phyloP scores from a whole-genome alignment of 1,140 invertebrate genomes.

The Neodiprion pinetum region DNA sequence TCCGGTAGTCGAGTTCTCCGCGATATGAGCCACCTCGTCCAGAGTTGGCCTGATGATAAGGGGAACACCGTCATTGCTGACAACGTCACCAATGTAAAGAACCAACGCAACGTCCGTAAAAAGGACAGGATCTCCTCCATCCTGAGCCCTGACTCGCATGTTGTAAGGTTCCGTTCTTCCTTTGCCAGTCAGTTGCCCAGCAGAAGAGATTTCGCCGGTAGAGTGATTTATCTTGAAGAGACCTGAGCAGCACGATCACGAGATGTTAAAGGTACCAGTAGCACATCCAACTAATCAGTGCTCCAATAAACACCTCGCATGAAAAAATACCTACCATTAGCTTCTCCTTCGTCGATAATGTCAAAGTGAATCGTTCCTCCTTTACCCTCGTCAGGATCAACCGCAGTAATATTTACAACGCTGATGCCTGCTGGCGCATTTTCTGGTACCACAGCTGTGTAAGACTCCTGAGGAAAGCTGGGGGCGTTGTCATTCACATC shows the following conservation, averaged over 20 bases:
- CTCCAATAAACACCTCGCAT: conserved; percentile 12
- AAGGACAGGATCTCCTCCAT: conserved; percentile 71
- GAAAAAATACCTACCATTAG: conserved; percentile 62
- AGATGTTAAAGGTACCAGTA: conserved; percentile 24
- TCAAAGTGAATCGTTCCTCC: conserved; percentile 74
- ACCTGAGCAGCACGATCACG: conserved; percentile 48
- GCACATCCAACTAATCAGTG: conserved; percentile 30
- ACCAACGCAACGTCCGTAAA: conserved; percentile 69
- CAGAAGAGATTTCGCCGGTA: conserved; percentile 74
- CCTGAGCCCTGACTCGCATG: conserved; percentile 72
- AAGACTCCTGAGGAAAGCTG: conserved; percentile 58
- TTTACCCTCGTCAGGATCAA: conserved; percentile 77
- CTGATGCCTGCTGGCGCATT: conserved; percentile 72
- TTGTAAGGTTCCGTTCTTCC: conserved; percentile 79
- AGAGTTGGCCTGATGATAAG: conserved; percentile 74
- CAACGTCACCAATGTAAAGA: conserved; percentile 81
- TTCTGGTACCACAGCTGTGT: conserved; percentile 73
- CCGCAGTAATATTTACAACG: conserved; percentile 79
- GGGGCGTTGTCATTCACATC: conserved; percentile 88
- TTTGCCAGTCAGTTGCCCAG: conserved; percentile 73
- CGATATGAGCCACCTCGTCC: conserved; percentile 75
- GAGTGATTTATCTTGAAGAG: conserved; percentile 72
- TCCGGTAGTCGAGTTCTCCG: conserved; percentile 78
- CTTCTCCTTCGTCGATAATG: conserved; percentile 75
- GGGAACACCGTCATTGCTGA: conserved; percentile 84